Evolutionary conservation across 2,888 invertebrate species (phyloP).

Genomic region (Tetheella fluctuosa): DNA sequence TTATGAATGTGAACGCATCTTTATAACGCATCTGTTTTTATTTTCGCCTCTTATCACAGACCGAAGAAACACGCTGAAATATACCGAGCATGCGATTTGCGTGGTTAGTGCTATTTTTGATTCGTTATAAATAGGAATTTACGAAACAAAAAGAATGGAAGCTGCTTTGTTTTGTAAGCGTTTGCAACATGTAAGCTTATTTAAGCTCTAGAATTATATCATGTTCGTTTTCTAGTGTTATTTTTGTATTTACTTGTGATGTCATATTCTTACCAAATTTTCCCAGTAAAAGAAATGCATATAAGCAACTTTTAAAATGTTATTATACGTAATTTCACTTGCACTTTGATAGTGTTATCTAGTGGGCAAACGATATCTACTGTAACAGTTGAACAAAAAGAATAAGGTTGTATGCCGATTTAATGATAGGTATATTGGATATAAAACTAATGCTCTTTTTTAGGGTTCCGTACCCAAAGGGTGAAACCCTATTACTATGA

Average conservation of each 20-base stretch:
- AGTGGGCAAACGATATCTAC: no score
- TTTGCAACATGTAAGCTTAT: background rate
- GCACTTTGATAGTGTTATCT: no score
- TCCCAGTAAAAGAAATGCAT: no score
- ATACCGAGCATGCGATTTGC: background rate
- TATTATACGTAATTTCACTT: no score
- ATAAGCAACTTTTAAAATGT: no score
- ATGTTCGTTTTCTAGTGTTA: background rate
- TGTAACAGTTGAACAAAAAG: no score
- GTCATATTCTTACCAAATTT: background rate
- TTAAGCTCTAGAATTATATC: background rate
- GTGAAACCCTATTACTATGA: no score
- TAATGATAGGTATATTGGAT: no score
- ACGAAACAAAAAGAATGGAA: background rate
- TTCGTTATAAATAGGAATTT: constrained; percentile 1
- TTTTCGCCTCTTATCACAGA: constrained; percentile 23
- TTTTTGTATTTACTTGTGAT: background rate
- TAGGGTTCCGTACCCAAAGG: no score
- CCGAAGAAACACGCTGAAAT: constrained; percentile 16
- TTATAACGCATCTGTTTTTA: constrained; percentile 30
- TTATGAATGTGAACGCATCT: constrained; percentile 23
- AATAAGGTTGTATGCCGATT: no score
- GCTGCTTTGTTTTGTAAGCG: constrained; percentile 1
- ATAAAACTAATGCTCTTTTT: no score
- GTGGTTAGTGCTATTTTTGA: constrained; percentile 3